A percentile compares a stretch with the other conserved stretches of the same genome.
phyloP scores from a whole-genome alignment of 2,888 invertebrate genomes.

The Balanococcus diminutus region DNA sequence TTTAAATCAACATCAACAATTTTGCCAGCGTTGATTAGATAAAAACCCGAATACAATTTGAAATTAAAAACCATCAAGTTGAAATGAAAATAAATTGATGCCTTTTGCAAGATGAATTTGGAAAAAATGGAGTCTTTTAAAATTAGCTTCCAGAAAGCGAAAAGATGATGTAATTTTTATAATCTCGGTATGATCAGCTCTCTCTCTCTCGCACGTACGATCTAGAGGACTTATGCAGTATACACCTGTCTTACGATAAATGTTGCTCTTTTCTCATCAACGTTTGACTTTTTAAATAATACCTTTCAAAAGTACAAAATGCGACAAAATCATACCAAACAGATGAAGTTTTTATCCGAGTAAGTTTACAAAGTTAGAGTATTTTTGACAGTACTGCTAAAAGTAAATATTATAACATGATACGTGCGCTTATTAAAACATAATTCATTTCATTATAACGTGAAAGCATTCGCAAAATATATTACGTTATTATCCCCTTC shows the following conservation, averaged over 20 bases:
- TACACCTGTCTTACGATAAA: slow-evolving; percentile 28
- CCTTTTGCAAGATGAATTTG: neutral
- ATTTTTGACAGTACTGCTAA: slow-evolving; percentile 31
- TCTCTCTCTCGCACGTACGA: neutral
- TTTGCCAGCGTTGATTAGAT: neutral
- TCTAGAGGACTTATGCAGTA: neutral
- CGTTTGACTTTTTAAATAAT: slow-evolving; percentile 17
- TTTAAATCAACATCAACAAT: neutral
- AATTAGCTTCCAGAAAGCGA: too few relatives aligned
- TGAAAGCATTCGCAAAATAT: neutral
- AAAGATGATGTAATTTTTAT: neutral
- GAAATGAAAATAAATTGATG: neutral
- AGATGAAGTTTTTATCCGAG: slow-evolving; percentile 13
- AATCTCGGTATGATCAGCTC: neutral
- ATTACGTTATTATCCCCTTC: neutral
- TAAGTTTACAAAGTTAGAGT: neutral
- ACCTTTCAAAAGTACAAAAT: neutral
- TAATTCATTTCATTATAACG: slow-evolving; percentile 4
- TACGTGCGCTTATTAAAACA: slow-evolving; percentile 26
- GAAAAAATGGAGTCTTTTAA: neutral
- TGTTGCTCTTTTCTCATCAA: neutral
- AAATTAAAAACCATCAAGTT: neutral
- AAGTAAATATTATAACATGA: neutral
- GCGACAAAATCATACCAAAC: slow-evolving; percentile 4
- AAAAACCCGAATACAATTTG: neutral